Evolutionary conservation across 2,113 vertebrate genomes (phyloP).

Genomic region (Strigops habroptila): DNA sequence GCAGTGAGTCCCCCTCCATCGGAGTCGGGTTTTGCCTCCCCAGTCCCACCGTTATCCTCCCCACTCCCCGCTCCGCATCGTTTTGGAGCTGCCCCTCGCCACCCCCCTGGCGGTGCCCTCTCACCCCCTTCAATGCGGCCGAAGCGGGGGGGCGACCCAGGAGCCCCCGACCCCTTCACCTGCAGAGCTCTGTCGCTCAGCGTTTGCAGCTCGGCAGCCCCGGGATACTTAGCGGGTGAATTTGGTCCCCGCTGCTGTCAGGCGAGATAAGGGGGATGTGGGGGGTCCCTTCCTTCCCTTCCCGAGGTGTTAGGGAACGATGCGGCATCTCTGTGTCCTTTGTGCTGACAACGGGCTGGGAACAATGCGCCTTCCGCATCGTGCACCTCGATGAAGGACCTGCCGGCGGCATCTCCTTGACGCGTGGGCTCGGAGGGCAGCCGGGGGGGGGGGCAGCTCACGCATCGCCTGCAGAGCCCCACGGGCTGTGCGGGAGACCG

Average conservation of each 20-base stretch:
- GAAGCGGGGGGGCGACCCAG: too few species aligned
- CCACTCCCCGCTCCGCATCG: background rate
- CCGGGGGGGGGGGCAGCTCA: background rate
- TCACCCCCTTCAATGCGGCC: background rate
- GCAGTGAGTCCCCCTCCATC: fast-evolving
- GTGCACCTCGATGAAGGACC: background rate
- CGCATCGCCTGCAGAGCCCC: background rate
- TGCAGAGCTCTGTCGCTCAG: background rate
- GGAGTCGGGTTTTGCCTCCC: background rate
- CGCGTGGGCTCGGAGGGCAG: background rate
- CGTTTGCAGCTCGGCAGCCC: background rate
- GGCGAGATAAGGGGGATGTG: background rate
- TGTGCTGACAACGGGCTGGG: background rate
- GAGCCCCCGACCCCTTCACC: background rate
- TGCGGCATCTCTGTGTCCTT: conserved; percentile 24
- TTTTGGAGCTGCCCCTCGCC: too few species aligned
- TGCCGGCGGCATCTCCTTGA: background rate
- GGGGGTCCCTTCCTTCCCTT: background rate
- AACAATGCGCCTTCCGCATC: background rate
- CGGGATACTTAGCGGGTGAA: background rate
- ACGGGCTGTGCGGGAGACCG: background rate
- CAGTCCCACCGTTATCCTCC: background rate
- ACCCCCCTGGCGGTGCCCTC: background rate
- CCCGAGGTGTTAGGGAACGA: background rate
- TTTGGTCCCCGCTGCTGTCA: background rate